These are phyloP conservation scores for Cephus spinipes DNA, from an alignment of 2,888 invertebrate species.

Conservation along the genomic window DNA sequence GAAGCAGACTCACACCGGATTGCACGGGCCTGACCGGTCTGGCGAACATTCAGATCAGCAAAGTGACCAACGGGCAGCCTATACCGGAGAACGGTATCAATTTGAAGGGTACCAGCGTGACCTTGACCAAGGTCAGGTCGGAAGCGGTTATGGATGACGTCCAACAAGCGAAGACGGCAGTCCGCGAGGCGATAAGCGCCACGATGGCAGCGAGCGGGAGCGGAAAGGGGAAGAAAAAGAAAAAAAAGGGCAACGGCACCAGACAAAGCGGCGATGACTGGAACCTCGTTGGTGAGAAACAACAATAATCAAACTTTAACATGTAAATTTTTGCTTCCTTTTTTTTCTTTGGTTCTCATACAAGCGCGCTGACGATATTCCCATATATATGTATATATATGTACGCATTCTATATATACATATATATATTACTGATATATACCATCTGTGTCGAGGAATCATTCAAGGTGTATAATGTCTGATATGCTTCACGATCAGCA, in stretches of 20 bases:
- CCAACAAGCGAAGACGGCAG: conserved; percentile 40
- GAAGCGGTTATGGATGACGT: conserved; percentile 32
- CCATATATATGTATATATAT: neutral
- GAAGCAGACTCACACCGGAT: conserved; percentile 52
- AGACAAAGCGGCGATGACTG: conserved; percentile 64
- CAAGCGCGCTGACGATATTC: neutral
- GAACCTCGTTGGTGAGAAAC: conserved; percentile 66
- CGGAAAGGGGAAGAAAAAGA: conserved; percentile 62
- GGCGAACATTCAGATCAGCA: conserved; percentile 64
- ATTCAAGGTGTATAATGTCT: conserved; percentile 3
- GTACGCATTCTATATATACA: neutral
- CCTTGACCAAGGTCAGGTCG: conserved; percentile 58
- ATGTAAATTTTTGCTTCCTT: conserved; percentile 46
- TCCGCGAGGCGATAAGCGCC: conserved; percentile 47
- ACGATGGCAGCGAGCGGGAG: conserved; percentile 39
- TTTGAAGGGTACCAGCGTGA: conserved; percentile 62
- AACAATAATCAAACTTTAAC: conserved; percentile 50
- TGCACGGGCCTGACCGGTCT: conserved; percentile 55
- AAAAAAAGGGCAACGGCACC: conserved; percentile 60
- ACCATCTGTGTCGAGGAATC: neutral
- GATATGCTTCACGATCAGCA: neutral
- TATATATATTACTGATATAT: neutral
- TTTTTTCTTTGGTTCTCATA: conserved; percentile 33
- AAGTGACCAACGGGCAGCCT: conserved; percentile 61
- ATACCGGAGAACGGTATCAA: conserved; percentile 64